A percentile compares a stretch with the other conserved stretches of the same genome.
These are phyloP conservation scores for Cryptoprocta ferox DNA, from an alignment of 2,797 vertebrate genomes.

Conservation along the genomic window DNA sequence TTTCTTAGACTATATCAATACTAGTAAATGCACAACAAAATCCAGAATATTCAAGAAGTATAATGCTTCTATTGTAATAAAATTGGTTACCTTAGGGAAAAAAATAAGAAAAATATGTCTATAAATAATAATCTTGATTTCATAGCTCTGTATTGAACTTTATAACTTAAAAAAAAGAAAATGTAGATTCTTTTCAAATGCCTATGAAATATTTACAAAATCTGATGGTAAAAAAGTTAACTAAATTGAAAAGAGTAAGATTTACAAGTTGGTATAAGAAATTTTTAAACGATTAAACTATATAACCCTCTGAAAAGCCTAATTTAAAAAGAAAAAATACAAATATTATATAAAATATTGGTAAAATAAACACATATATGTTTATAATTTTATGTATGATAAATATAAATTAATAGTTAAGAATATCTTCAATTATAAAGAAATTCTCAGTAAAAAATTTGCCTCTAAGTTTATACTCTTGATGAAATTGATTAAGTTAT, in stretches of 20 bases:
- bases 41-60: neutral
- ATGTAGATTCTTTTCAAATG: neutral
- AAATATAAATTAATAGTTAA: neutral
- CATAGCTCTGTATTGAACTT: neutral
- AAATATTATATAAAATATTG: neutral
- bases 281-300: neutral
- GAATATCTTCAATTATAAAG: neutral
- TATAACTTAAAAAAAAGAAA: neutral
- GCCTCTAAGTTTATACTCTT: neutral
- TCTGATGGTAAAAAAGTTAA: neutral
- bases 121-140: neutral
- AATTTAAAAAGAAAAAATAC: constrained; percentile 3
- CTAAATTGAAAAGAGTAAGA: neutral
- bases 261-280: neutral
- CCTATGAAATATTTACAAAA: neutral
- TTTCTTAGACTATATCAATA: neutral
- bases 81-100: neutral
- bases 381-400: neutral
- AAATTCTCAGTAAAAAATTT: neutral
- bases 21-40: neutral
- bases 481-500: neutral
- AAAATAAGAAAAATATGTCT: neutral
- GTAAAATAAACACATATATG: neutral
- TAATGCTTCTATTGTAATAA: neutral
- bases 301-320: neutral